phyloP scores from a whole-genome alignment of 2,888 invertebrate species.

The Polymixis lichenea region DNA sequence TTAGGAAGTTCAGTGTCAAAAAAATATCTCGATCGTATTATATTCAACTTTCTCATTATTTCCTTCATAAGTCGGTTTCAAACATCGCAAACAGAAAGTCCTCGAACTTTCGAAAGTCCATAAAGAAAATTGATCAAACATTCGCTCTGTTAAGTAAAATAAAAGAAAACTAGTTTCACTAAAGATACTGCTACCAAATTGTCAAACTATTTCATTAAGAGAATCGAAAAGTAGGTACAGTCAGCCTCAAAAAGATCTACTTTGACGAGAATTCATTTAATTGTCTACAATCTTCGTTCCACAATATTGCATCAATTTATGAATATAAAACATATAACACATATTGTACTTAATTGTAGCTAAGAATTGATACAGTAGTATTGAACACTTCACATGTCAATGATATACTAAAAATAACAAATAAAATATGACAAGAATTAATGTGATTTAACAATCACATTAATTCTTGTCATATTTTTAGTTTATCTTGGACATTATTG shows the following conservation, averaged over 20 bases:
- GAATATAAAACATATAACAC: no score
- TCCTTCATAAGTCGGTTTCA: neutral
- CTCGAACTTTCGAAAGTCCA: slow-evolving; percentile 10
- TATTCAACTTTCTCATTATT: neutral
- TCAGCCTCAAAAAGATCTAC: neutral
- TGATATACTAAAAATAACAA: no score
- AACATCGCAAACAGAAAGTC: neutral
- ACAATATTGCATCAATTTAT: neutral
- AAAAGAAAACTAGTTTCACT: slow-evolving; percentile 20
- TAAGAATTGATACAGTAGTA: no score
- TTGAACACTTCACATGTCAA: no score
- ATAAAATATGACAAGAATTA: no score
- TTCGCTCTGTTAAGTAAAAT: slow-evolving; percentile 29
- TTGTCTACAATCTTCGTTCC: neutral
- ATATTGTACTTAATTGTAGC: no score
- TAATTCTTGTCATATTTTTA: no score
- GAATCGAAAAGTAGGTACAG: slow-evolving; percentile 33
- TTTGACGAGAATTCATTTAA: neutral
- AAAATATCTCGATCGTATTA: neutral
- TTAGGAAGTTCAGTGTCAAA: neutral
- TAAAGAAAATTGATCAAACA: slow-evolving; percentile 20
- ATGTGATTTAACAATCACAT: no score
- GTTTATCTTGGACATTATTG: no score
- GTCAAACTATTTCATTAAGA: slow-evolving; percentile 58
- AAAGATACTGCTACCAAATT: slow-evolving; percentile 36